These are phyloP conservation scores for Pyralis farinalis DNA, from an alignment of 2,888 invertebrate genomes.

Conservation along the genomic window DNA sequence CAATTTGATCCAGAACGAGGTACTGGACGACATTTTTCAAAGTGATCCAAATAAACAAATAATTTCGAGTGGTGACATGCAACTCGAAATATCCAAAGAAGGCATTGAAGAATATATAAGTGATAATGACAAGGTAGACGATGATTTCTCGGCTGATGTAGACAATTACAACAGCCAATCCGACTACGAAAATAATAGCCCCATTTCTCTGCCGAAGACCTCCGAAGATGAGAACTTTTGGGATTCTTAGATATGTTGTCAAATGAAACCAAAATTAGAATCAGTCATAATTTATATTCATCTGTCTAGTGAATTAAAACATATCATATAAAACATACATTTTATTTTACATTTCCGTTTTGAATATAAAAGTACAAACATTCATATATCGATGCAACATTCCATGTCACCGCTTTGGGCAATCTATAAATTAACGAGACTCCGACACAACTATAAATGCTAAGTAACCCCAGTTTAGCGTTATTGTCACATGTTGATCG, in stretches of 20 bases:
- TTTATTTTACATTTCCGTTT: slow-evolving; percentile 39
- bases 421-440: slow-evolving; percentile 10
- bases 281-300: slow-evolving; percentile 66
- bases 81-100: slow-evolving; percentile 32
- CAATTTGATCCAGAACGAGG: slow-evolving; percentile 23
- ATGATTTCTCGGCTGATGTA: slow-evolving; percentile 54
- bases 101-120: slow-evolving; percentile 5
- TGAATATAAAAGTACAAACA: slow-evolving; percentile 76
- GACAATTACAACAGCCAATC: slow-evolving; percentile 53
- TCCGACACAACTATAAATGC: slow-evolving; percentile 50
- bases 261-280: slow-evolving; percentile 39
- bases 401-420: slow-evolving; percentile 26
- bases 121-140: slow-evolving; percentile 13
- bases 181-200: slow-evolving; percentile 39
- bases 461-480: slow-evolving; percentile 36
- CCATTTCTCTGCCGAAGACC: slow-evolving; percentile 47
- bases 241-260: slow-evolving; percentile 33
- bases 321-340: slow-evolving; percentile 63
- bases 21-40: slow-evolving; percentile 43
- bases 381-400: slow-evolving; percentile 42
- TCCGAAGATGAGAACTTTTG: slow-evolving; percentile 62
- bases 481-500: slow-evolving; percentile 39
- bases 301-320: slow-evolving; percentile 45
- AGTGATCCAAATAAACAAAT: slow-evolving; percentile 26
- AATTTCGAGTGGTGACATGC: slow-evolving; percentile 33